A percentile compares a stretch with the other conserved stretches of the same genome.
Conservation (phyloP, 2,113 vertebrate species). For the Salvelinus sp. region DNA sequence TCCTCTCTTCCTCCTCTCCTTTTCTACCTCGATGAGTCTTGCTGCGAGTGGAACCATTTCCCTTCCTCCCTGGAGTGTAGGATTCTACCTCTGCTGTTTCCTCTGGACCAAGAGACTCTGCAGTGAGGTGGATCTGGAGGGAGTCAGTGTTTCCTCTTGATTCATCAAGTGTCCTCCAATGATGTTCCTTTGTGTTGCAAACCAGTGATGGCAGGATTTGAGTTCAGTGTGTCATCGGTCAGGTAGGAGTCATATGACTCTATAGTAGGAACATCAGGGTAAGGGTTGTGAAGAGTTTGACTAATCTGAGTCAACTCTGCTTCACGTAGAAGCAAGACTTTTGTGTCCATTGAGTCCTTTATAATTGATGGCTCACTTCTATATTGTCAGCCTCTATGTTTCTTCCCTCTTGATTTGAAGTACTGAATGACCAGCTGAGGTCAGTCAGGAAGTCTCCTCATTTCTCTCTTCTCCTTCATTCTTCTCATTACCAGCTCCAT, state of each 20-base stretch:
- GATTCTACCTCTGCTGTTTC: neutral
- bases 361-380: neutral
- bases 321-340: no score
- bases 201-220: neutral
- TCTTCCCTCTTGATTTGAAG: neutral
- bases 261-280: neutral
- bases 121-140: neutral
- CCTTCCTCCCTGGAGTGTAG: neutral
- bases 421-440: neutral
- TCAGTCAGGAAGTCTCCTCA: neutral
- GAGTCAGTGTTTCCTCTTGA: neutral
- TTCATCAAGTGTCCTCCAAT: neutral
- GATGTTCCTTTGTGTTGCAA: neutral
- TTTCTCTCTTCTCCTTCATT: neutral
- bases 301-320: neutral
- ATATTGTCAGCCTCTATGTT: neutral
- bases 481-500: neutral
- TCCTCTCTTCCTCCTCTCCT: neutral
- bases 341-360: no score
- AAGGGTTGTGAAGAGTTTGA: neutral
- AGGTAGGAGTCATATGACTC: no score
- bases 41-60: conserved; percentile 60
- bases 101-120: neutral
- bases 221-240: neutral
- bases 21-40: conserved; percentile 11